Base-by-base conservation (phyloP, 2,113 vertebrate species). In the Macheiramphus alcinus region DNA sequence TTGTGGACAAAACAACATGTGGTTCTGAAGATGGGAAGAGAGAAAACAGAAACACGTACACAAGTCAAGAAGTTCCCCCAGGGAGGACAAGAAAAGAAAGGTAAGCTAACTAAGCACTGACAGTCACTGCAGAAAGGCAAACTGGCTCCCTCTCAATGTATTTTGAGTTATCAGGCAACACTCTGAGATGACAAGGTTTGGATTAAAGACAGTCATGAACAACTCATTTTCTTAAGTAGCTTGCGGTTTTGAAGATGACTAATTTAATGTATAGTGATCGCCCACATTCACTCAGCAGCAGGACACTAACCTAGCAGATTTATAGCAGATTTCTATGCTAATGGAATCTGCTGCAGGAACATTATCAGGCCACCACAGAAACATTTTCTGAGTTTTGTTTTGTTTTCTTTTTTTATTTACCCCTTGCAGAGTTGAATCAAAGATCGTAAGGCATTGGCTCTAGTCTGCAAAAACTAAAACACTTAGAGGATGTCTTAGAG, bases 381-480 rank as follows among this genome's bases (percentile, higher is more conserved):
- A 73, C 43, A 27, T 31, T 26, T 29, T 3, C 32, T 1, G 16
- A 48, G 26, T 34, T 74, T 68, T 13, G 34, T 11, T 25, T 22
- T 36, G 19, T 5, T 7, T 52, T 74, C n/a, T 50, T 10, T 45
- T 38, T 79, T 43, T 29, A 38, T 47, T 61, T 61, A n/a, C 4
- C 7, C 25, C 11, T n/a, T 36, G 32, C 58, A 84, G 53, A 73
- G n/a, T 3, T 31, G 40, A 42, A 52, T 20, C 23, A 26, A 84
- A 58, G 59, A 8, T 3, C 43, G 26, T 4, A 16, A 52, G 14
- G 36, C 62, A 34, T 1, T 23, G 10, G 29, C 25, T n/a, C 40
- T 6, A 16, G 42, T 2, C 32, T 47, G 43, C 83, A 74, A 55
- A 42, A 40, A 10, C 8, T 6, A 17, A 12, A 6, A 5, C 0